Base-by-base conservation (phyloP, 2,888 invertebrate genomes). In the Micropterix aruncella region DNA sequence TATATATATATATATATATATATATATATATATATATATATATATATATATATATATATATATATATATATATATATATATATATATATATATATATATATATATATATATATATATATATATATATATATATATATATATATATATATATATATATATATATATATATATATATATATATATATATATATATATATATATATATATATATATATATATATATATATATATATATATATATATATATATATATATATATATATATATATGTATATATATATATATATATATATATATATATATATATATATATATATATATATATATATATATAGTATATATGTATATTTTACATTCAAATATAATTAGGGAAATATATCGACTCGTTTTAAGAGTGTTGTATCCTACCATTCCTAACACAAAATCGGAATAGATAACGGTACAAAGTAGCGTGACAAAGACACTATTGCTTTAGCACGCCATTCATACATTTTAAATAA, bases 81-180 rank as follows among this genome's bases (percentile, higher is more conserved):
- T 44, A 44, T 44, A 42, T 44, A 42, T 44, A 44, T 44, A 16
- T 44, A 15, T 44, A 18, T 15, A 42, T 44, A 43, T 44, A 5
- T 42, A 44, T 44, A 16, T 44, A 44, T 18, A 44, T 18, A 44
- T 44, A 44, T 42, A 44, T 44, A 43, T 43, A 42, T 42, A n/a
- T 16, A 18, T 18, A 18, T 44, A 17, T 43, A 42, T 42, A 44
- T 44, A 44, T 43, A 42, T 47, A 48, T 48, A 50, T 47, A 49
- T 51, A 51, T 52, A 51, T 54, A 55, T 52, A 52, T 50, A 52
- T 52, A 47, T 43, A 45, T 47, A 49, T 47, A 47, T 40, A 39
- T 42, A 47, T 44, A 47, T 40, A 18, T 44, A 46, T 37, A 43
- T 51, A 47, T 46, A 45, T 43, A 27, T 42, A 44, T 45, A 40